Conservation (phyloP, 2,888 invertebrate species). For the Portevinia maculata region DNA sequence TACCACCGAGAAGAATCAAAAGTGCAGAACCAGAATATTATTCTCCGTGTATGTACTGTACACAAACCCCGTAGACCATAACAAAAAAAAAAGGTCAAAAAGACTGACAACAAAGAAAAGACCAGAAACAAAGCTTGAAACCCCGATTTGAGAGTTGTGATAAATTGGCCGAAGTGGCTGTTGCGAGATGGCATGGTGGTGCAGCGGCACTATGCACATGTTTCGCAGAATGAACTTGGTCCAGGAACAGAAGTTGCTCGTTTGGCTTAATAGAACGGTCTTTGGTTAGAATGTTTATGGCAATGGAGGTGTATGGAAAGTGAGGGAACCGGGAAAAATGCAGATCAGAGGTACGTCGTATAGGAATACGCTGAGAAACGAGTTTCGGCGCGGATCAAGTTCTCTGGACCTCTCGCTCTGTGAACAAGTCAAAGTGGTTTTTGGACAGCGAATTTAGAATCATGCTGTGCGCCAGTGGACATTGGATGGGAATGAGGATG, state of each 20-base stretch:
- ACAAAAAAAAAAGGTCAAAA: slow-evolving; percentile 72
- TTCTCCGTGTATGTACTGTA: slow-evolving; percentile 61
- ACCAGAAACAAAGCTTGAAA: slow-evolving; percentile 33
- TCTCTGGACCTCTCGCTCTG: slow-evolving; percentile 41
- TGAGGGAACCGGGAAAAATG: slow-evolving; percentile 66
- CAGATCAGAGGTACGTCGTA: slow-evolving; percentile 45
- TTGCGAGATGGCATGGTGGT: slow-evolving; percentile 45
- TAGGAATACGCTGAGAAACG: slow-evolving; percentile 46
- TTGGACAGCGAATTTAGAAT: slow-evolving; percentile 48
- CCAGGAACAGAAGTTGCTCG: slow-evolving; percentile 68
- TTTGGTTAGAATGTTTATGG: slow-evolving; percentile 48
- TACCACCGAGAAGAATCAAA: slow-evolving; percentile 58
- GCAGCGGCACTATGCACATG: slow-evolving; percentile 62
- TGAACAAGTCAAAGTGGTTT: slow-evolving; percentile 68
- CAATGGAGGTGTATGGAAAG: slow-evolving; percentile 45
- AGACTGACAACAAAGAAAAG: slow-evolving; percentile 23
- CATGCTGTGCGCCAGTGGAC: slow-evolving; percentile 56
- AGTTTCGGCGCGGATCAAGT: slow-evolving; percentile 69
- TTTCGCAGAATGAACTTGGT: slow-evolving; percentile 52
- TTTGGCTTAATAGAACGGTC: slow-evolving; percentile 70
- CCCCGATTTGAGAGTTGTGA: slow-evolving; percentile 60
- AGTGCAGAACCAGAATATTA: slow-evolving; percentile 60
- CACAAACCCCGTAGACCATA: slow-evolving; percentile 60
- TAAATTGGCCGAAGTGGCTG: slow-evolving; percentile 70
- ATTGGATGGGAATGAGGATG: slow-evolving; percentile 32